Percentiles rank a stretch among this genome's conserved stretches.
Evolutionary conservation across 2,797 vertebrate genomes (phyloP).

Genomic region (Pseudomugil gertrudae): DNA sequence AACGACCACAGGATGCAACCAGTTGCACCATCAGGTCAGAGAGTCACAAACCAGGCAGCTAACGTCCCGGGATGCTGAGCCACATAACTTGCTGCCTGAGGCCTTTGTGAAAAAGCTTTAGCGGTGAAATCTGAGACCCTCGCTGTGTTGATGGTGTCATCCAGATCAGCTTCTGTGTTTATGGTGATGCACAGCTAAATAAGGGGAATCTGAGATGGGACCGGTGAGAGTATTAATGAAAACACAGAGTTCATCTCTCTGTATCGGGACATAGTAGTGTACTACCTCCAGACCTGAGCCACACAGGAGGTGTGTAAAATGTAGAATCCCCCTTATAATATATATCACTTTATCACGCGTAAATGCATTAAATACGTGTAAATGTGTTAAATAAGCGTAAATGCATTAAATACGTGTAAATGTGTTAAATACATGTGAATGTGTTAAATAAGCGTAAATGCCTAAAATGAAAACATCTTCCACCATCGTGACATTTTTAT

Average conservation of each 20-base stretch:
- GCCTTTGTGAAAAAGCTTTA: slow-evolving; percentile 37
- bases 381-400: no score
- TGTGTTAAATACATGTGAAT: no score
- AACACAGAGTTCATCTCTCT: slow-evolving; percentile 23
- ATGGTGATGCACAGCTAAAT: slow-evolving; percentile 35
- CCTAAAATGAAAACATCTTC: no score
- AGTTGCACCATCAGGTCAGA: slow-evolving; percentile 24
- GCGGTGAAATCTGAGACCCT: slow-evolving; percentile 40
- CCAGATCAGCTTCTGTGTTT: slow-evolving; percentile 45
- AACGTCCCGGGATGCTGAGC: background rate
- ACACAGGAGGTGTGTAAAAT: no score
- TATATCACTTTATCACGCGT: no score
- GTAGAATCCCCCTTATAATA: no score
- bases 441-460: no score
- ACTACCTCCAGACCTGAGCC: background rate
- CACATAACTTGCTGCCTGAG: background rate
- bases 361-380: no score
- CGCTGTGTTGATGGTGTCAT: slow-evolving; percentile 21
- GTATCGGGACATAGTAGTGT: slow-evolving; percentile 22
- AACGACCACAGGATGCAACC: background rate
- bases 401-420: no score
- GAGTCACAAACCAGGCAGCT: slow-evolving; percentile 3
- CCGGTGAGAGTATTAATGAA: slow-evolving; percentile 44
- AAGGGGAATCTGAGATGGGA: slow-evolving; percentile 52
- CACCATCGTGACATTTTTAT: no score